A percentile compares a stretch with the other conserved stretches of the same genome.
Conservation (phyloP, 2,888 invertebrate genomes). For the Rambutsinella grinnellia region DNA sequence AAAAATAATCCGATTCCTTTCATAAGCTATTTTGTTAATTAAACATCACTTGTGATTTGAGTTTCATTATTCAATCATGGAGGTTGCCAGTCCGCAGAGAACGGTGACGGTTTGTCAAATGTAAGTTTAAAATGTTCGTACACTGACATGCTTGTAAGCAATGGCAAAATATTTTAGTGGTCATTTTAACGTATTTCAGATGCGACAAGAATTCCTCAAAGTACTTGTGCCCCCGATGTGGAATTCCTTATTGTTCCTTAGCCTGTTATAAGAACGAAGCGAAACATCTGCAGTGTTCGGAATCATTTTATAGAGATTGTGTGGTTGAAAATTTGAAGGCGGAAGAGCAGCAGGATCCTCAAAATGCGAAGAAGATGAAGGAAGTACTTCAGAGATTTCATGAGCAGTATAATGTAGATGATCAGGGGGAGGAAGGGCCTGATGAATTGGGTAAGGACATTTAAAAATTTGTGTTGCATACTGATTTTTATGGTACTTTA, state of each 20-base stretch:
- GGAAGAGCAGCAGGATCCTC: constrained; percentile 24
- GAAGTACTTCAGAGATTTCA: constrained; percentile 57
- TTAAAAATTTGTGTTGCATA: too few relatives aligned
- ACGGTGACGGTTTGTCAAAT: neutral
- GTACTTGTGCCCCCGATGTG: constrained; percentile 64
- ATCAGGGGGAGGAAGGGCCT: constrained; percentile 27
- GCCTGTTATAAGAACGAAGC: constrained; percentile 58
- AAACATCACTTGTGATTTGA: too few relatives aligned
- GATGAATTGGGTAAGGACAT: constrained; percentile 35
- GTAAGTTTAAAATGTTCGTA: neutral
- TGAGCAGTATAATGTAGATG: constrained; percentile 26
- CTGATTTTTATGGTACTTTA: neutral
- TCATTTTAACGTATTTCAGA: constrained; percentile 26
- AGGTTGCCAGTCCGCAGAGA: too few relatives aligned
- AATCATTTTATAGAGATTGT: constrained; percentile 62
- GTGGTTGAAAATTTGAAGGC: constrained; percentile 51
- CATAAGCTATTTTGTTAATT: too few relatives aligned
- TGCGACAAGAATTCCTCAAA: constrained; percentile 48
- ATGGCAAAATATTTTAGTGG: neutral
- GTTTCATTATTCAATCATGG: too few relatives aligned
- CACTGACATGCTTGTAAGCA: too few relatives aligned
- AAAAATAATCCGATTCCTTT: too few relatives aligned
- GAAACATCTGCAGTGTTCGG: constrained; percentile 64
- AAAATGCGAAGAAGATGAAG: constrained; percentile 57
- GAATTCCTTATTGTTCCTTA: constrained; percentile 62